Percentiles rank a stretch among this genome's conserved stretches.
Conservation (phyloP, 2,888 invertebrate genomes). For the Lepidochitona cinerea region DNA sequence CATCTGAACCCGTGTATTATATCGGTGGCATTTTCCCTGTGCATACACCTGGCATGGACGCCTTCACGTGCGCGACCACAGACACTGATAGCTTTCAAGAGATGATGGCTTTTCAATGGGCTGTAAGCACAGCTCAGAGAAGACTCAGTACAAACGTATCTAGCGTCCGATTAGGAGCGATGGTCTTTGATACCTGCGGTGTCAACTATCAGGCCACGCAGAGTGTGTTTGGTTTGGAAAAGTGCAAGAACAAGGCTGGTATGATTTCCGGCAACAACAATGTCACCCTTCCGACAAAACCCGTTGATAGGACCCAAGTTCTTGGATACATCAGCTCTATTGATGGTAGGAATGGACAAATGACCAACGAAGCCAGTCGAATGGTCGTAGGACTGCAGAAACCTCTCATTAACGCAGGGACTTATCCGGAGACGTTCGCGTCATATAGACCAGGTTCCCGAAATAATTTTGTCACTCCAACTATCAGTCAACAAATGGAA, state of each 20-base stretch:
- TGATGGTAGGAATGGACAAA: background rate
- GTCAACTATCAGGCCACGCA: background rate
- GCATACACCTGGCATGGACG: constrained; percentile 9
- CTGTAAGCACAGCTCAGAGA: constrained; percentile 23
- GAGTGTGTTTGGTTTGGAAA: constrained; percentile 24
- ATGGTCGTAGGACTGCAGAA: background rate
- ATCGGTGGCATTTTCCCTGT: constrained; percentile 28
- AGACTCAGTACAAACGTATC: background rate
- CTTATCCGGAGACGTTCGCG: background rate
- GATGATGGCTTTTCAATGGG: constrained; percentile 61
- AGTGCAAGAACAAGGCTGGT: constrained; percentile 7
- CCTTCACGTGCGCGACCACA: constrained; percentile 18
- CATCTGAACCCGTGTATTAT: constrained; percentile 14
- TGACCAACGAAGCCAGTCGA: background rate
- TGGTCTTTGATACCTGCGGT: constrained; percentile 28
- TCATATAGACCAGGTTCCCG: background rate
- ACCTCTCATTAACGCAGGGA: background rate
- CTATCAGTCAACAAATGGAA: background rate
- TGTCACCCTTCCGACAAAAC: background rate
- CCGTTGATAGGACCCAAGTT: background rate
- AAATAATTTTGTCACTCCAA: background rate
- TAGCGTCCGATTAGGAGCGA: constrained; percentile 8
- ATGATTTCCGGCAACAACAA: background rate
- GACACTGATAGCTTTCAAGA: constrained; percentile 43
- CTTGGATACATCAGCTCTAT: constrained; percentile 7